Evolutionary conservation across 2,113 vertebrate species (phyloP).

Genomic region (Gnathonemus echidnorhynchus): DNA sequence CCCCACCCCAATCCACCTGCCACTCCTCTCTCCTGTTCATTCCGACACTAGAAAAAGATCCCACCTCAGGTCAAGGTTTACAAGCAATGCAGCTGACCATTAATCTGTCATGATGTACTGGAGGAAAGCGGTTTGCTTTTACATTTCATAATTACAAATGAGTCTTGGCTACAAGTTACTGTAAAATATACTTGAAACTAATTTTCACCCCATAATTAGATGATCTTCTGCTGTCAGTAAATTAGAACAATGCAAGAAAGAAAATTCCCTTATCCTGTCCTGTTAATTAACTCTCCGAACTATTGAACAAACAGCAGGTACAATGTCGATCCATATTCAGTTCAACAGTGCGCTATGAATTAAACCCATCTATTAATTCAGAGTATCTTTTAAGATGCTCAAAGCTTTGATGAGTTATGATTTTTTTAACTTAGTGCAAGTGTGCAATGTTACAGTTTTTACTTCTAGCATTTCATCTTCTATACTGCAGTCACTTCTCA

Average conservation of each 20-base stretch:
- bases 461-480: neutral
- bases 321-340: neutral
- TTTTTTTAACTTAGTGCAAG: neutral
- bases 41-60: neutral
- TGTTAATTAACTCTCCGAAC: neutral
- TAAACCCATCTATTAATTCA: neutral
- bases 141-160: slow-evolving; percentile 6
- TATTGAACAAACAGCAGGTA: neutral
- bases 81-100: neutral
- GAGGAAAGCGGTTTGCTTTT: neutral
- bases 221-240: neutral
- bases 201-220: neutral
- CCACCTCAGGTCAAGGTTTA: neutral
- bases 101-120: neutral
- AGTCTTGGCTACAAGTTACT: neutral
- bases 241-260: neutral
- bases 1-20: neutral
- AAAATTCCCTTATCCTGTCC: neutral
- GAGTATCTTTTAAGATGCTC: neutral
- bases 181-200: neutral
- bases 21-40: neutral
- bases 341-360: neutral
- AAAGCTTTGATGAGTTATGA: neutral
- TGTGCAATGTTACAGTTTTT: neutral
- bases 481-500: neutral